phyloP scores from a whole-genome alignment of 1,140 invertebrate genomes.

The Ridgeia piscesae region DNA sequence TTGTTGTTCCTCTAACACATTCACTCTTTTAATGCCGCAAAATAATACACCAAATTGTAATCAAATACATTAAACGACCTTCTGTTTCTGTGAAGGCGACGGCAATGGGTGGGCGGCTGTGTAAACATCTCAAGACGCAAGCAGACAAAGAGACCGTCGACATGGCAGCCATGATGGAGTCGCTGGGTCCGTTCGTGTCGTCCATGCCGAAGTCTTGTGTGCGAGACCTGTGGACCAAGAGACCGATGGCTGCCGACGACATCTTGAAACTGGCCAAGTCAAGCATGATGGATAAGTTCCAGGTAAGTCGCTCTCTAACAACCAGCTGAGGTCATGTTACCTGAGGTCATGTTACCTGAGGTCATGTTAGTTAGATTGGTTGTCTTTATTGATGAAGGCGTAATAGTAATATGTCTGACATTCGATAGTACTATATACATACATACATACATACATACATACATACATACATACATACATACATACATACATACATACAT shows the following conservation, averaged over 20 bases:
- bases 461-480: too few species aligned
- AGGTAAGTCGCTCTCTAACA: not conserved
- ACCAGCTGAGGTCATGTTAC: not conserved
- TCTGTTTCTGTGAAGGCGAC: not conserved
- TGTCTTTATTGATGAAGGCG: too few species aligned
- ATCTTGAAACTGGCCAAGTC: not conserved
- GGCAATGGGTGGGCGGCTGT: not conserved
- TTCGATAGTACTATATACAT: too few species aligned
- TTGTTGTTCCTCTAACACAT: too few species aligned
- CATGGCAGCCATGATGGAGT: not conserved
- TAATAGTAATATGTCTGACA: too few species aligned
- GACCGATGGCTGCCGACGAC: not conserved
- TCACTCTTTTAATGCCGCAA: not conserved
- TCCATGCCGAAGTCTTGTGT: not conserved
- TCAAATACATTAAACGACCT: not conserved
- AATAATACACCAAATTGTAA: not conserved
- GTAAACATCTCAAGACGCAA: not conserved
- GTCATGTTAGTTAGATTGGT: not conserved
- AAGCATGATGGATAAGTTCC: not conserved
- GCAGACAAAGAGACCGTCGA: not conserved
- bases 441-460: too few species aligned
- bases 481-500: too few species aligned
- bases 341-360: too few species aligned
- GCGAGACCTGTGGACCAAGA: not conserved
- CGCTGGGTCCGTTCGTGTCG: not conserved